Base-by-base conservation (phyloP, 2,888 invertebrate species). In the Ferrisia virgata region DNA sequence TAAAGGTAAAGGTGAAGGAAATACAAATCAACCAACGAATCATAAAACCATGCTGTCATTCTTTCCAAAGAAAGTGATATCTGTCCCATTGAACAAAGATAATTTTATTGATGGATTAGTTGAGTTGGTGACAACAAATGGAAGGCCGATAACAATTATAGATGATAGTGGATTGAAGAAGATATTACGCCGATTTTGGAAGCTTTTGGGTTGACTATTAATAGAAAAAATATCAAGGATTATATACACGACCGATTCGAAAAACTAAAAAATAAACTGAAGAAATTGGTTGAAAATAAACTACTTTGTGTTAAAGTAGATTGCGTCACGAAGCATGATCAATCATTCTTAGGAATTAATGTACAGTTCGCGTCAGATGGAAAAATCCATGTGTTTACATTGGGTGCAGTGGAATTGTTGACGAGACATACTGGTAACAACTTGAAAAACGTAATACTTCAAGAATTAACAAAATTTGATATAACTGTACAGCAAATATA, bases 371-470 rank as follows among this genome's bases (percentile, higher is more conserved):
- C 9, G 1, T 13, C 0, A n/a, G 43, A 83, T 22, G 76, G 40
- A 4, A 9, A 31, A 40, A 85, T 86, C 0, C 31, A 79, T 40
- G 25, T 86, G 2, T 82, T 84, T n/a, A 86, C 85, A 13, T 15
- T 85, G 40, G 85, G 82, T 18, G 82, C 85, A 11, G 80, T 39
- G 22, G 85, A 86, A 82, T 64, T 86, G 58, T 76, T 64, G 47
- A 84, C 47, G 15, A 31, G 78, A 64, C 86, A 86, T 85, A 85
- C 85, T 43, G 79, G 85, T 22, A 79, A 72, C 47, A 85, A 85
- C 81, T 39, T 85, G 80, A 76, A 78, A 43, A 31, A 83, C 79
- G 69, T 85, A 43, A 85, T 85, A 36, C 33, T 85, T 13, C n/a
- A 84, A 1, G 76, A 69, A 58, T 81, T 86, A 40, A 53, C 76